A percentile compares a stretch with the other conserved stretches of the same genome.
phyloP scores from a whole-genome alignment of 1,140 invertebrate species.

The Helicoverpa armigera region DNA sequence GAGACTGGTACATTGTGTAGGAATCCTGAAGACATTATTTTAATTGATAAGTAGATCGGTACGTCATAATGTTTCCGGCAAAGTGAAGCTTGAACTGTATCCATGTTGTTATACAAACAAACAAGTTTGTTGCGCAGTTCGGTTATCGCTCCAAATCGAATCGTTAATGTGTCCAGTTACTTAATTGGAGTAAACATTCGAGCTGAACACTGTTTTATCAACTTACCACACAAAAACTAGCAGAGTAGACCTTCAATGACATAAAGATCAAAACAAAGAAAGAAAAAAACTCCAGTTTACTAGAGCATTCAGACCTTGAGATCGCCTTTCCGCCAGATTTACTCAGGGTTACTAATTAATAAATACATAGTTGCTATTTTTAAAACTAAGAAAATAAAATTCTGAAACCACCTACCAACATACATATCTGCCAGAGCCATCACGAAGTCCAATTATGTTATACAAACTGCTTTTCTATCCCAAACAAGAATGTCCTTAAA shows the following conservation, averaged over 20 bases:
- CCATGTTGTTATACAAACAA: slow-evolving; percentile 49
- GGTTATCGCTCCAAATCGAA: slow-evolving; percentile 56
- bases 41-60: slow-evolving; percentile 1
- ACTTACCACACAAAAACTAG: slow-evolving; percentile 33
- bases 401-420: slow-evolving; percentile 76
- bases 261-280: slow-evolving; percentile 42
- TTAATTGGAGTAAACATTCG: slow-evolving; percentile 50
- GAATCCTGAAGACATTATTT: neutral
- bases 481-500: slow-evolving; percentile 61
- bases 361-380: slow-evolving; percentile 51
- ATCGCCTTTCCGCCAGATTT: slow-evolving; percentile 58
- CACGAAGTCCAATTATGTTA: slow-evolving; percentile 67
- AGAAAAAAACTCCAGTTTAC: slow-evolving; percentile 64
- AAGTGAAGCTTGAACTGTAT: slow-evolving; percentile 33
- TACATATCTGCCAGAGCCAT: slow-evolving; percentile 83
- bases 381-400: slow-evolving; percentile 55
- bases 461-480: slow-evolving; percentile 56
- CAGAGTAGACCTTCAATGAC: slow-evolving; percentile 25
- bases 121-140: slow-evolving; percentile 64
- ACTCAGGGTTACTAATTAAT: slow-evolving; percentile 57
- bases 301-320: slow-evolving; percentile 74
- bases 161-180: slow-evolving; percentile 53
- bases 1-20: neutral
- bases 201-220: neutral
- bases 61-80: slow-evolving; percentile 22